These are phyloP conservation scores for Corbicula japonica DNA, from an alignment of 2,888 invertebrate genomes.

Conservation along the genomic window DNA sequence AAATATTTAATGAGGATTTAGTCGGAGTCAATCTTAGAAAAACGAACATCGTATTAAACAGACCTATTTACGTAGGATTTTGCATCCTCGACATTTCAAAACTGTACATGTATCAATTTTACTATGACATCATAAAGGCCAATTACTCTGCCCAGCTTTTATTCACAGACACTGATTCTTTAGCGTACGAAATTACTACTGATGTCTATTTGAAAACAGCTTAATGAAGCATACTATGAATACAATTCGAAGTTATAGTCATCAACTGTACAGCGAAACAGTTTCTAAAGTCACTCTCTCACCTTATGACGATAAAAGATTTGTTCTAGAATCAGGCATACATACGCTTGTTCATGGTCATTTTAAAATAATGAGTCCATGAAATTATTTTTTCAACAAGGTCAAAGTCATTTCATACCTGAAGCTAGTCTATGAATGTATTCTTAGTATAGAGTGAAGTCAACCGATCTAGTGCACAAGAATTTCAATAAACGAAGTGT, in stretches of 20 bases:
- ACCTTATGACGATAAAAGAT: constrained; percentile 47
- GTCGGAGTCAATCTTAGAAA: constrained; percentile 14
- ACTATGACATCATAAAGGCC: constrained; percentile 33
- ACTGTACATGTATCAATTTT: constrained; percentile 48
- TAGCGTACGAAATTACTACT: constrained; percentile 1
- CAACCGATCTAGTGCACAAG: too few species aligned
- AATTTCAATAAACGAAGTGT: too few species aligned
- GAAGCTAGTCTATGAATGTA: too few species aligned
- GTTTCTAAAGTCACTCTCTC: constrained; percentile 35
- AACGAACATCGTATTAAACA: constrained; percentile 15
- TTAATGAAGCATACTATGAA: constrained; percentile 32
- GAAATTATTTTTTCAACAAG: too few species aligned
- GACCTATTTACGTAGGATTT: constrained; percentile 17
- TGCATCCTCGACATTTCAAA: constrained; percentile 21
- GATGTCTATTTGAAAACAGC: constrained; percentile 17
- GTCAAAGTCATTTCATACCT: constrained; percentile 34
- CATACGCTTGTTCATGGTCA: constrained; percentile 28
- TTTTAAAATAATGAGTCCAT: constrained; percentile 21
- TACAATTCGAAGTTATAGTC: constrained; percentile 41
- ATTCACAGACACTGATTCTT: constrained; percentile 31
- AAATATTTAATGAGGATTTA: too few species aligned
- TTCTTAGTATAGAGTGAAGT: too few species aligned
- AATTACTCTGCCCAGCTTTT: constrained; percentile 27
- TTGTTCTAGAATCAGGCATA: constrained; percentile 24
- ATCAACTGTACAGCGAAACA: constrained; percentile 34